A percentile compares a stretch with the other conserved stretches of the same genome.
Evolutionary conservation across 2,888 invertebrate species (phyloP).

Genomic region (Paralinhomoeus sp.): DNA sequence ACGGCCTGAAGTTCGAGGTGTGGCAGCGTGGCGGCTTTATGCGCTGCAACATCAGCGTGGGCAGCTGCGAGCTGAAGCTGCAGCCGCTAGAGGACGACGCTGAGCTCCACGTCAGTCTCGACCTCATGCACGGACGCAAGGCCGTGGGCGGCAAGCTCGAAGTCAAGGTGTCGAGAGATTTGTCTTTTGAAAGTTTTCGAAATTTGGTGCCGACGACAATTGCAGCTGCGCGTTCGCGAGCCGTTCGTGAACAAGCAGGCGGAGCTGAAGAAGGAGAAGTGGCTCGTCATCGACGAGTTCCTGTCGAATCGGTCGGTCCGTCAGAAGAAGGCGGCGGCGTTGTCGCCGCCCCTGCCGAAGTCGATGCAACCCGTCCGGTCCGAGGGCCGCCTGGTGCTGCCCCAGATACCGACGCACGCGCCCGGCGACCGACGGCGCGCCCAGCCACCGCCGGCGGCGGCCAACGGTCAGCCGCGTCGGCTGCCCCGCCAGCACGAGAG

Average conservation of each 20-base stretch:
- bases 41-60: conserved; percentile 59
- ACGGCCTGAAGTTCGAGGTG: conserved; percentile 61
- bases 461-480: too few species aligned
- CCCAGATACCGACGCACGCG: too few species aligned
- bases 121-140: conserved; percentile 14
- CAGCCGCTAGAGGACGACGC: conserved; percentile 67
- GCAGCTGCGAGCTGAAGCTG: conserved; percentile 56
- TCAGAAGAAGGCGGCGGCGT: too few species aligned
- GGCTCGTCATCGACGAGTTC: conserved; percentile 5
- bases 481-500: too few species aligned
- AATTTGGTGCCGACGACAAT: too few species aligned
- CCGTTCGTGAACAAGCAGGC: conserved; percentile 13
- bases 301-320: too few species aligned
- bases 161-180: neutral
- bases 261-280: conserved; percentile 5
- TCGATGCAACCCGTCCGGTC: too few species aligned
- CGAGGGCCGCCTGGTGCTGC: too few species aligned
- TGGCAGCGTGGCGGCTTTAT: conserved; percentile 68
- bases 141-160: conserved; percentile 3
- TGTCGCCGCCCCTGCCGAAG: too few species aligned
- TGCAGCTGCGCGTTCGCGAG: conserved; percentile 11
- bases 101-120: conserved; percentile 49
- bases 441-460: too few species aligned
- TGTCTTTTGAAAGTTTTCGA: too few species aligned
- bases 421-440: too few species aligned